Evolutionary conservation across 23 tunicate genomes (phyloP).

Genomic region (Halocynthia roretzi): DNA sequence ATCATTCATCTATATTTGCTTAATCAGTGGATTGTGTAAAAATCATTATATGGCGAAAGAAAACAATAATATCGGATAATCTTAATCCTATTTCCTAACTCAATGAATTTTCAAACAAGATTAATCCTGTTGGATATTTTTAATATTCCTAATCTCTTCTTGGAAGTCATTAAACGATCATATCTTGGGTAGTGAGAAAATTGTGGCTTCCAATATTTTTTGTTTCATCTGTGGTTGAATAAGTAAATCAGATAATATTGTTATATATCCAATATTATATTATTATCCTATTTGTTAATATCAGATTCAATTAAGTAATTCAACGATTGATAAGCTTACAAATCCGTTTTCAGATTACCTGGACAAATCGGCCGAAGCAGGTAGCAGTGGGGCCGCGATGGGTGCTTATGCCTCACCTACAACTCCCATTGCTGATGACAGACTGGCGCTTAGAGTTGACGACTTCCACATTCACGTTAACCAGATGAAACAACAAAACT

Average conservation of each 20-base stretch:
- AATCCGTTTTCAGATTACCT: slow-evolving; percentile 36
- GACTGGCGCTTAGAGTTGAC: slow-evolving; percentile 87
- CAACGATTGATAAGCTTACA: background rate
- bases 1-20: no score
- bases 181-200: background rate
- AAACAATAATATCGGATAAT: no score
- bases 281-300: background rate
- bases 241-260: background rate
- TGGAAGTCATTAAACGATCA: no score
- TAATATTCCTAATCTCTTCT: no score
- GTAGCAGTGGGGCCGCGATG: background rate
- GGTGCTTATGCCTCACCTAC: slow-evolving; percentile 9
- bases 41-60: no score
- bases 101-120: no score
- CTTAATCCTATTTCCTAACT: no score
- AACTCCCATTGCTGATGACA: slow-evolving; percentile 48
- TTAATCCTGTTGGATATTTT: no score
- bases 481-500: slow-evolving; percentile 80
- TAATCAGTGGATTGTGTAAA: no score
- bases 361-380: slow-evolving; percentile 60
- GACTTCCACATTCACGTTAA: slow-evolving; percentile 96
- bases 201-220: background rate
- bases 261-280: slow-evolving; percentile 1
- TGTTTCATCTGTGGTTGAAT: background rate
- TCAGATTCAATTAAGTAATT: background rate